Conservation (phyloP, 2,113 vertebrate species). For the Thamnophis sirtalis region DNA sequence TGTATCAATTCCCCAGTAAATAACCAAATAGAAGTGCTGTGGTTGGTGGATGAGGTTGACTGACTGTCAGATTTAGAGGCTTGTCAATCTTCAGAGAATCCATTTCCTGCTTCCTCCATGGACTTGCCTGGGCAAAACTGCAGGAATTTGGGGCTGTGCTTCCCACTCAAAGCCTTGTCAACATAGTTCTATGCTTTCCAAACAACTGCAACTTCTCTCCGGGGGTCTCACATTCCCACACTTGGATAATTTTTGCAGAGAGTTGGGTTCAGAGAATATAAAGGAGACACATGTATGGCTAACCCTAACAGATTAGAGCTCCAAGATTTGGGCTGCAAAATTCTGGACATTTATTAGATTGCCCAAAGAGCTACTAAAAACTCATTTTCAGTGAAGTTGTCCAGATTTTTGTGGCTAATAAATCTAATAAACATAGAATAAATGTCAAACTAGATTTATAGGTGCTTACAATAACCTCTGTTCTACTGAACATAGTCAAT, state of each 20-base stretch:
- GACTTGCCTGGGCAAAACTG: background rate
- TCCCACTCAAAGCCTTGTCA: background rate
- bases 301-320: background rate
- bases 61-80: background rate
- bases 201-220: background rate
- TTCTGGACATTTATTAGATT: background rate
- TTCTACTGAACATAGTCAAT: background rate
- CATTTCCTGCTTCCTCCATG: background rate
- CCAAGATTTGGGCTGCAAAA: background rate
- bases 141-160: background rate
- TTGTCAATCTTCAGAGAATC: background rate
- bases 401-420: background rate
- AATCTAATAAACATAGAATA: background rate
- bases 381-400: background rate
- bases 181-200: background rate
- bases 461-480: background rate
- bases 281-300: background rate
- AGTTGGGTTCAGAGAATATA: background rate
- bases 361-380: background rate
- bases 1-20: background rate
- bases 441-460: background rate
- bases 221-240: background rate
- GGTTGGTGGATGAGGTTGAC: background rate
- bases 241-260: background rate
- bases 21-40: background rate